Conservation (phyloP, 1,140 invertebrate species). For the Trypoxylus dichotomus region DNA sequence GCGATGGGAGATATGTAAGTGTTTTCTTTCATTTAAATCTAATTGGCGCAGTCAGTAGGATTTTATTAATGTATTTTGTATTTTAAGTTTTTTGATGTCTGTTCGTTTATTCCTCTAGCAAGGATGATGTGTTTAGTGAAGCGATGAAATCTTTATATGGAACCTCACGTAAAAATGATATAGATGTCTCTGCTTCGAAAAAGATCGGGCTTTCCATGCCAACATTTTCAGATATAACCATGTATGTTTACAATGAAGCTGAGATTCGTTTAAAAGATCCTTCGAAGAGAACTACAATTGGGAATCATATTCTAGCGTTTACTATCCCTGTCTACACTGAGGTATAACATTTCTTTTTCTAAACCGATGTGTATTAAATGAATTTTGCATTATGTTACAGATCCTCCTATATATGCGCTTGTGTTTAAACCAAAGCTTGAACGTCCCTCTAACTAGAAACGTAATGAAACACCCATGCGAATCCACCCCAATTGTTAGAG, state of each 20-base stretch:
- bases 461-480: conserved; percentile 63
- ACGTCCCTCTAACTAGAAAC: conserved; percentile 53
- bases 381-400: conserved; percentile 54
- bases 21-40: conserved; percentile 12
- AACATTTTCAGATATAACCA: conserved; percentile 50
- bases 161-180: conserved; percentile 44
- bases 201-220: conserved; percentile 50
- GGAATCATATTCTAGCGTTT: conserved; percentile 69
- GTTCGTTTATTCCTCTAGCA: conserved; percentile 55
- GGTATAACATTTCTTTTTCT: conserved; percentile 51
- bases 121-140: conserved; percentile 76
- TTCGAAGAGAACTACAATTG: conserved; percentile 58
- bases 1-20: conserved; percentile 80
- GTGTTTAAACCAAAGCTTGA: conserved; percentile 65
- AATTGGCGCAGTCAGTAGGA: not conserved
- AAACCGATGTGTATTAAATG: not conserved
- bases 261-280: conserved; percentile 52
- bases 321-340: conserved; percentile 65
- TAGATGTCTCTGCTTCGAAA: conserved; percentile 44
- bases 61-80: not conserved
- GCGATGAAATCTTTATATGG: conserved; percentile 72
- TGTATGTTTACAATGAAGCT: conserved; percentile 55
- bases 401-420: conserved; percentile 76
- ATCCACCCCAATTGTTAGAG: conserved; percentile 62
- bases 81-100: not conserved